Conservation (phyloP, 2,888 invertebrate genomes). For the Loripinus fragilis region DNA sequence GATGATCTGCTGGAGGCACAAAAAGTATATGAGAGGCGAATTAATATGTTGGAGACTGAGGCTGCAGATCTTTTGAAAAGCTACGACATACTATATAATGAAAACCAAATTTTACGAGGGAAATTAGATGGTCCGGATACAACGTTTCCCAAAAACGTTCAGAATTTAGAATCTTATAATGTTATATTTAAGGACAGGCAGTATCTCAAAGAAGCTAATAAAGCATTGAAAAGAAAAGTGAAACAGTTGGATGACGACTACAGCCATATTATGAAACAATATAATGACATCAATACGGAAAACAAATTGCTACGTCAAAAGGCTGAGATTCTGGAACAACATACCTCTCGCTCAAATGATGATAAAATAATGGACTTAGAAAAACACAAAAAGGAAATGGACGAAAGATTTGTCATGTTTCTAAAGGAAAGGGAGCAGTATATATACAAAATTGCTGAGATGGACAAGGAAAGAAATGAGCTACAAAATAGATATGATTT, state of each 20-base stretch:
- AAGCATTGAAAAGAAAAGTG: constrained; percentile 49
- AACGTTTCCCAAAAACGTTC: constrained; percentile 33
- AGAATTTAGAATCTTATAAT: constrained; percentile 56
- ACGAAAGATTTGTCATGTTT: constrained; percentile 48
- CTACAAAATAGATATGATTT: constrained; percentile 51
- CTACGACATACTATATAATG: constrained; percentile 57
- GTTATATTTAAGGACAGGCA: constrained; percentile 50
- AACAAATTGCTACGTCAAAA: constrained; percentile 52
- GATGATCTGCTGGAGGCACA: constrained; percentile 55
- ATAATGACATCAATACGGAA: constrained; percentile 46
- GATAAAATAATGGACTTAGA: constrained; percentile 49
- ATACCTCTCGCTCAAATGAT: constrained; percentile 48
- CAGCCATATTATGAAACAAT: constrained; percentile 35
- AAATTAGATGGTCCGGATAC: constrained; percentile 52
- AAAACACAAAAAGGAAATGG: constrained; percentile 46
- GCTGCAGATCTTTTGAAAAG: constrained; percentile 49
- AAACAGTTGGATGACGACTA: constrained; percentile 54
- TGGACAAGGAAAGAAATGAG: constrained; percentile 52
- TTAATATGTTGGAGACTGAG: constrained; percentile 48
- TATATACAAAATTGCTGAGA: constrained; percentile 48
- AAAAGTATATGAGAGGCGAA: constrained; percentile 42
- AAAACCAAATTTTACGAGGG: constrained; percentile 50
- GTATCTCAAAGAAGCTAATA: constrained; percentile 52
- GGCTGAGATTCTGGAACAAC: constrained; percentile 51
- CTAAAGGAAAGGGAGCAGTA: constrained; percentile 55